Evolutionary conservation across 1,140 invertebrate genomes (phyloP).

Genomic region (Pseudoatta argentina): DNA sequence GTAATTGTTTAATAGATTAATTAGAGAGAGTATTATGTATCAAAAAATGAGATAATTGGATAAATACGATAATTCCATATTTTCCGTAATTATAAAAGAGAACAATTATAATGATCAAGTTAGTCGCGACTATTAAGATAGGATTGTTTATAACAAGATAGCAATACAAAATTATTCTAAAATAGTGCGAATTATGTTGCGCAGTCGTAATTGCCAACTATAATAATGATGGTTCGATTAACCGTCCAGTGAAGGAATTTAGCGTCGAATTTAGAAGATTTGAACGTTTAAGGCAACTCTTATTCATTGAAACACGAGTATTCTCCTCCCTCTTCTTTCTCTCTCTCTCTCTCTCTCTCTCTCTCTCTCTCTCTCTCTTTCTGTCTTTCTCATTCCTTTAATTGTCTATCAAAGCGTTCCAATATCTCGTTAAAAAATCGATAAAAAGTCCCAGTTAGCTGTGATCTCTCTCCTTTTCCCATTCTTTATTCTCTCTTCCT

Average conservation of each 20-base stretch:
- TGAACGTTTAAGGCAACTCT: conserved; percentile 14
- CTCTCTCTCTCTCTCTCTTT: conserved; percentile 65
- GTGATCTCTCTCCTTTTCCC: conserved; percentile 45
- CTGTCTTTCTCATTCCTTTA: conserved; percentile 70
- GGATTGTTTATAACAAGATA: background rate
- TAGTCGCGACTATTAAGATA: background rate
- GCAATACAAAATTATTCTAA: background rate
- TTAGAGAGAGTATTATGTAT: background rate
- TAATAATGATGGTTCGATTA: background rate
- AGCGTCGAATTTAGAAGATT: conserved; percentile 8
- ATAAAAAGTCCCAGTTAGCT: conserved; percentile 65
- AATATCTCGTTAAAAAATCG: conserved; percentile 74
- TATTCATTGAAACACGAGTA: conserved; percentile 54
- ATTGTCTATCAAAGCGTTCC: conserved; percentile 73
- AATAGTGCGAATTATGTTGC: background rate
- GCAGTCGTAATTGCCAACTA: background rate
- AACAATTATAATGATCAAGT: background rate
- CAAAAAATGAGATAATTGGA: background rate
- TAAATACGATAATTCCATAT: background rate
- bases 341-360: conserved; percentile 70
- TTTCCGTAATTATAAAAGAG: background rate
- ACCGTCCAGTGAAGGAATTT: conserved; percentile 2
- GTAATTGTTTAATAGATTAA: background rate
- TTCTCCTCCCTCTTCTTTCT: conserved; percentile 58
- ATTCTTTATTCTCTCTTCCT: conserved; percentile 25